Conservation (phyloP, 2,113 vertebrate genomes). For the Otus sunia region DNA sequence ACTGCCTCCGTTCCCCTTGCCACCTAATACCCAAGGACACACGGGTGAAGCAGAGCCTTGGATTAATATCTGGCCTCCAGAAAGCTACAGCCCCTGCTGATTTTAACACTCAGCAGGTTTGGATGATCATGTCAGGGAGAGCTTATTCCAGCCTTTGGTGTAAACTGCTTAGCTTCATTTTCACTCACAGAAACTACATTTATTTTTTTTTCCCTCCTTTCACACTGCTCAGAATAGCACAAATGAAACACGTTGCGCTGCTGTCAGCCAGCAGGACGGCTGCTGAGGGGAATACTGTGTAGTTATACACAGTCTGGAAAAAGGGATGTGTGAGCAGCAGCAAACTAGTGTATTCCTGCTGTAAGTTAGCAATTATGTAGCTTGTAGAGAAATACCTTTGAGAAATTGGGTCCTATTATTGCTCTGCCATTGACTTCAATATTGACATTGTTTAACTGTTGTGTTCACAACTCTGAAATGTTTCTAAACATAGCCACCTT, state of each 20-base stretch:
- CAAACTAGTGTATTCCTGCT: not conserved
- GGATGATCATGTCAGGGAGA: not conserved
- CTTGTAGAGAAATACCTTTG: not conserved
- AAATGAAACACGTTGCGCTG: rapidly evolving
- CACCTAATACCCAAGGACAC: slow-evolving; percentile 20
- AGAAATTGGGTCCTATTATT: not conserved
- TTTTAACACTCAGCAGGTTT: slow-evolving; percentile 46
- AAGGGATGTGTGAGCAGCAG: not conserved
- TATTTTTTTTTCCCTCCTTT: not conserved
- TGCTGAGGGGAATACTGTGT: not conserved
- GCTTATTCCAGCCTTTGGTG: slow-evolving; percentile 4
- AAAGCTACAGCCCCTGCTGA: not conserved
- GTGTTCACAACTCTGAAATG: not conserved
- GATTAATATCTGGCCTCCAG: slow-evolving; percentile 8
- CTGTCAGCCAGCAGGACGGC: not conserved
- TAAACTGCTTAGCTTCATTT: slow-evolving; percentile 39
- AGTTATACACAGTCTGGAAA: not conserved
- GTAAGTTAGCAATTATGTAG: not conserved
- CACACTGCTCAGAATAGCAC: not conserved
- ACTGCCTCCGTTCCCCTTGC: not conserved
- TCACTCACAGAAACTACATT: not conserved
- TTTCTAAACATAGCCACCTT: not conserved
- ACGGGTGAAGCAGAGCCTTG: not conserved
- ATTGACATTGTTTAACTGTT: not conserved
- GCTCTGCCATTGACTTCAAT: not conserved